Evolutionary conservation across 2,113 vertebrate genomes (phyloP), one percentile per base, ranked within the genome.

Genomic region (Symphodus melops): DNA sequence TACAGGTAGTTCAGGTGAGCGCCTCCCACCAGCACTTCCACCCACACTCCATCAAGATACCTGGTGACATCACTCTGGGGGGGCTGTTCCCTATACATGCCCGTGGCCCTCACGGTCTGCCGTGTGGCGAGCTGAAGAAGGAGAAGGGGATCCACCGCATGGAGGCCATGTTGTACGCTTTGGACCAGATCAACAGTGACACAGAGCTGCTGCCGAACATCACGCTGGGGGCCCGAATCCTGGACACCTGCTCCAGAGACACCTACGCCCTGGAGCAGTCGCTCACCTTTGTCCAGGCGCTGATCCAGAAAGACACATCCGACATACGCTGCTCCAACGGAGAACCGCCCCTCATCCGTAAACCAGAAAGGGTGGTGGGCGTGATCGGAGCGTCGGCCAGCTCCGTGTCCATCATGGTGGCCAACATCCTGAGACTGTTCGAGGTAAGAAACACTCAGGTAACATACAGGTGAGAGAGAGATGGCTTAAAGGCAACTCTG

Each of bases 221-320:
- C 79, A 97, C 95, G 0, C 87, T 98, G 70, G 97, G 97, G 0
- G 96, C 95, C 0, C 93, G 95, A 2, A 95, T 98, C 86, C 92
- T 98, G 0, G 96, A 96, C 89, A 97, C 96, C 1, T 97, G 96
- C 81, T 97, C 96, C 3, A 79, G 96, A 55, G 96, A 97, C 91
- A 97, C 96, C 5, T 96, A 98, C 0, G 97, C 97, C 11, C 90
- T 98, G 88, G 97, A 97, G 39, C 97, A 97, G 87, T 96, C 96
- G 0, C 93, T 97, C 59, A 96, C 94, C 53, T 97, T 98, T 17
- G 96, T 98, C 37, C 95, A 97, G 79, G 96, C 96, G 0, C 93
- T 97, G 8, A 96, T 97, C 74, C 94, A 94, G 82, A 94, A 91
- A 68, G 94, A 96, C 66, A 95, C 94, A 0, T 95, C 94, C 0